Evolutionary conservation across 2,113 vertebrate species (phyloP), one percentile per base, ranked within the genome.

Genomic region (Lepisosteus osseus): DNA sequence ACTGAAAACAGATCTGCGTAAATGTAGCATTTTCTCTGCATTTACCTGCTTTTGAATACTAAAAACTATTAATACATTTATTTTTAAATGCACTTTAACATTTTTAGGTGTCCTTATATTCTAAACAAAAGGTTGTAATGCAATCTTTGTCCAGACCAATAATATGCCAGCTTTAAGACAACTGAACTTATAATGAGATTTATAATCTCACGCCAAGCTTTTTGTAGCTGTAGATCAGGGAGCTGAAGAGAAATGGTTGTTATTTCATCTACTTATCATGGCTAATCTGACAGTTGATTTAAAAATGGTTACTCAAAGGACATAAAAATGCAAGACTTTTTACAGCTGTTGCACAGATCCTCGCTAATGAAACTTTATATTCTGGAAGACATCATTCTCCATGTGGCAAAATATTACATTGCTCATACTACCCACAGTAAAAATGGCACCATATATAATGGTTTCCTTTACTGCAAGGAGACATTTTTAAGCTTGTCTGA

Each of bases 381-480:
- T 67, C 56, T n/a, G 9, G 44, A 11, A 17, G 45, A 73, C 44
- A n/a, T 3, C 17, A 15, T 62, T 72, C 57, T 67, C 55, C 29
- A 44, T 13, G 41, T 3, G 54, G 15, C 72, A 13, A 67, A 68
- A 61, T 7, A 43, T 44, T 69, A 54, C 44, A 29, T 72, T 66
- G 7, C 63, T 59, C 47, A 17, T 17, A n/a, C 29, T 59, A 61
- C 11, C 64, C 8, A 14, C 3, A 61, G 64, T 29, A 67, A 15
- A 13, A 57, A 15, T 15, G 8, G 47, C 9, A 54, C 63, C 6
- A 13, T 40, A 56, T 59, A 67, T 29, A 40, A 5, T 51, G 55
- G 43, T 65, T 57, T 67, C 67, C n/a, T 29, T 72, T 41, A n/a
- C 71, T 55, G 54, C 4, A 64, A 72, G 43, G 71, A 54, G 57